Evolutionary conservation across 1,140 invertebrate genomes (phyloP).

Genomic region (Chymomyza costata): DNA sequence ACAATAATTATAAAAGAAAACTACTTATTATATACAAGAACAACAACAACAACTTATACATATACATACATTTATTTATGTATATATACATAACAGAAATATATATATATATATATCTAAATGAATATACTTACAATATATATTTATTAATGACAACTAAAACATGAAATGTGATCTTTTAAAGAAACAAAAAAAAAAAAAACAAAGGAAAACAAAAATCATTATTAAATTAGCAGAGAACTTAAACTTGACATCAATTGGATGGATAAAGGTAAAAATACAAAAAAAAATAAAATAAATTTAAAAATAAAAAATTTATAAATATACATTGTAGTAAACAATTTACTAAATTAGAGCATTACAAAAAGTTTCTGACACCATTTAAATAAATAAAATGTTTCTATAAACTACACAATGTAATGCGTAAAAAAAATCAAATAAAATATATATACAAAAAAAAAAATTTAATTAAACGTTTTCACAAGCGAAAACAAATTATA

Average conservation of each 20-base stretch:
- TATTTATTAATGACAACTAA: slow-evolving; percentile 70
- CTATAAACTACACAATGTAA: slow-evolving; percentile 18
- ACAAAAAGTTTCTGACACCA: slow-evolving; percentile 23
- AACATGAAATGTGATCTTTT: slow-evolving; percentile 75
- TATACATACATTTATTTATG: slow-evolving; percentile 46
- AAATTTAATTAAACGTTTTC: slow-evolving; percentile 46
- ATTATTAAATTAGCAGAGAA: slow-evolving; percentile 30
- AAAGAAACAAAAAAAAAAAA: slow-evolving; percentile 60
- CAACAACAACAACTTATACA: slow-evolving; percentile 27
- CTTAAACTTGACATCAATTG: slow-evolving; percentile 10
- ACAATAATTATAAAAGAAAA: slow-evolving; percentile 46
- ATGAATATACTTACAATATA: slow-evolving; percentile 4
- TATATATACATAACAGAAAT: slow-evolving; percentile 25
- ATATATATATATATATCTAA: slow-evolving; percentile 37
- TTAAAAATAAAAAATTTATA: slow-evolving; percentile 13
- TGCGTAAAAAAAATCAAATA: slow-evolving; percentile 26
- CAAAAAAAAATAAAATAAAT: slow-evolving; percentile 9
- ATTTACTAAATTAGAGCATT: slow-evolving; percentile 41
- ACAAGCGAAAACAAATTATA: slow-evolving; percentile 12
- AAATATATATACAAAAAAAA: slow-evolving; percentile 32
- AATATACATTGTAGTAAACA: slow-evolving; percentile 25
- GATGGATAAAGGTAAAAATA: slow-evolving; percentile 41
- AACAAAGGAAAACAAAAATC: slow-evolving; percentile 41
- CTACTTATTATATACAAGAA: slow-evolving; percentile 53
- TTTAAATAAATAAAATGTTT: slow-evolving; percentile 34